These are phyloP conservation scores for Electrophaes corylata DNA, from an alignment of 2,888 invertebrate genomes.

Conservation along the genomic window DNA sequence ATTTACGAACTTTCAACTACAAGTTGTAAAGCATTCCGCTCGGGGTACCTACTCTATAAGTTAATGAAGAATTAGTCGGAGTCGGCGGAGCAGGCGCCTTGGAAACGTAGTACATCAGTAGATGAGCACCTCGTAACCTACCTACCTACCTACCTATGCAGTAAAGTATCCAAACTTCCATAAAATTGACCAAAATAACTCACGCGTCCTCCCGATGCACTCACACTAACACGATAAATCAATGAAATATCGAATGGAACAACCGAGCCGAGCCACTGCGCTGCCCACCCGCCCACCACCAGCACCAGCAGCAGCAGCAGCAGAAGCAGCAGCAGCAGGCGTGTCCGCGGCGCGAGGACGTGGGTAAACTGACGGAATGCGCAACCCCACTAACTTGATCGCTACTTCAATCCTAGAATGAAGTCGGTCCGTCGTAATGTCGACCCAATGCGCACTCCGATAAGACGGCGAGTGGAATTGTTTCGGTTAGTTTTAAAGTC, in stretches of 20 bases:
- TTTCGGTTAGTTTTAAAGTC: slow-evolving; percentile 30
- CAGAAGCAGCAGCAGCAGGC: too few species aligned
- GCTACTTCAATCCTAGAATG: slow-evolving; percentile 40
- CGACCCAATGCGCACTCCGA: neutral
- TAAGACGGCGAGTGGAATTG: slow-evolving; percentile 9
- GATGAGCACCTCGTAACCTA: neutral
- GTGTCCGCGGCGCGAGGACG: too few species aligned
- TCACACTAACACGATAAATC: slow-evolving; percentile 2
- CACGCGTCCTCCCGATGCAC: slow-evolving; percentile 12
- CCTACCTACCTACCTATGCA: neutral
- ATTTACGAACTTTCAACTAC: neutral
- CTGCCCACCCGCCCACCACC: too few species aligned
- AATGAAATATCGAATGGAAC: slow-evolving; percentile 4
- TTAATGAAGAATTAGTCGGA: neutral
- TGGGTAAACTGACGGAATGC: slow-evolving; percentile 45
- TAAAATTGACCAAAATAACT: slow-evolving; percentile 14
- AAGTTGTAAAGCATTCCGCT: neutral
- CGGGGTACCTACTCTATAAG: neutral
- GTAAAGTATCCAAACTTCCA: neutral
- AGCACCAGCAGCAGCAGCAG: too few species aligned
- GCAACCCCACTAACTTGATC: slow-evolving; percentile 44
- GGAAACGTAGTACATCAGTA: neutral
- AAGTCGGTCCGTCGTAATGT: neutral
- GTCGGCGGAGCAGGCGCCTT: neutral
- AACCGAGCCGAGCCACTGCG: neutral